Percentiles rank a stretch among this genome's conserved stretches.
phyloP scores from a whole-genome alignment of 2,888 invertebrate species.

The Diabrotica balteata region DNA sequence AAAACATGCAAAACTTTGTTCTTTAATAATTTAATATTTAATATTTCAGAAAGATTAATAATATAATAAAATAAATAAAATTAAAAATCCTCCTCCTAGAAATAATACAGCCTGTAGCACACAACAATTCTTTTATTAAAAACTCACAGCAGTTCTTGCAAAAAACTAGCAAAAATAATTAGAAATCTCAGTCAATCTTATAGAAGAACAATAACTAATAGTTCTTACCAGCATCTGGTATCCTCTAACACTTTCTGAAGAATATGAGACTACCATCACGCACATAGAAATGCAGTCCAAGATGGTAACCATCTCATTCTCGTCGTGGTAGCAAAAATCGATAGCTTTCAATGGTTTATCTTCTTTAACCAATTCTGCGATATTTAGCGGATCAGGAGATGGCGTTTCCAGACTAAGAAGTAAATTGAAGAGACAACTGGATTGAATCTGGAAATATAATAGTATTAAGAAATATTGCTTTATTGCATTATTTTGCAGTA shows the following conservation, averaged over 20 bases:
- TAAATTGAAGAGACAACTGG: constrained; percentile 89
- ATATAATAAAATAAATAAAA: too few relatives aligned
- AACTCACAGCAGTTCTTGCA: too few relatives aligned
- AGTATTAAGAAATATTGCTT: not conserved
- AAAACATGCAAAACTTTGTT: too few relatives aligned
- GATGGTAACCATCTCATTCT: constrained; percentile 95
- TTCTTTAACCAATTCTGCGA: constrained; percentile 89
- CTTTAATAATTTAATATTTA: too few relatives aligned
- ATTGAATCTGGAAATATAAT: constrained; percentile 63
- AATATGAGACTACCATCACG: constrained; percentile 98
- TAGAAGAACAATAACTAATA: not conserved
- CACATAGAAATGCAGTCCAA: constrained; percentile 98
- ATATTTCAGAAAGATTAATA: too few relatives aligned
- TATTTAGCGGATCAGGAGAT: constrained; percentile 92
- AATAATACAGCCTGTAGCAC: too few relatives aligned
- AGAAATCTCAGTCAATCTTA: not conserved
- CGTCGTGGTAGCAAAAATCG: constrained; percentile 98
- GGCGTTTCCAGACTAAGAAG: constrained; percentile 92
- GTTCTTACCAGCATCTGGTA: constrained; percentile 86
- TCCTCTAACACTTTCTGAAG: constrained; percentile 91
- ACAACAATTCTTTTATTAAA: too few relatives aligned
- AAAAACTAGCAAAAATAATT: not conserved
- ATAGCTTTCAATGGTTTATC: constrained; percentile 91
- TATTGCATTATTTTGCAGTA: too few relatives aligned
- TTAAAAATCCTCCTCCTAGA: too few relatives aligned